phyloP scores from a whole-genome alignment of 2,888 invertebrate species.

The Drosophila fungiperda region DNA sequence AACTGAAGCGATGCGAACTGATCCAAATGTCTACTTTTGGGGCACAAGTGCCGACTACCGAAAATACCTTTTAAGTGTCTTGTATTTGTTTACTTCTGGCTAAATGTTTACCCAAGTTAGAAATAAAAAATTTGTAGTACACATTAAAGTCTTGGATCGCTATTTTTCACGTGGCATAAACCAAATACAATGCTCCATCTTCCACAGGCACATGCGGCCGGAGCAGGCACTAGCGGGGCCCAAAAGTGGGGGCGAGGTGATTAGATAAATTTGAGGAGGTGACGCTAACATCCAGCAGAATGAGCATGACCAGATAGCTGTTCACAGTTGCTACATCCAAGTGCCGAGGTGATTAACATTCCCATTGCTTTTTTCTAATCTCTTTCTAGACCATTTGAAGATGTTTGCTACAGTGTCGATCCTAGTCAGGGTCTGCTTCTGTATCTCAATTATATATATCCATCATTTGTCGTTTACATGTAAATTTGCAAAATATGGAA shows the following conservation, averaged over 20 bases:
- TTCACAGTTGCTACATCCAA: conserved; percentile 35
- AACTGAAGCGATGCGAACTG: conserved; percentile 23
- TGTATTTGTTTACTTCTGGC: conserved; percentile 76
- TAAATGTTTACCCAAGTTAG: conserved; percentile 75
- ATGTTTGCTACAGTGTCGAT: background rate
- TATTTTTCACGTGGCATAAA: conserved; percentile 73
- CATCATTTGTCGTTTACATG: background rate
- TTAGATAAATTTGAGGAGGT: conserved; percentile 64
- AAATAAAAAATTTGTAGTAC: conserved; percentile 73
- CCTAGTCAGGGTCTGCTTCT: background rate
- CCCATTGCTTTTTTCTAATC: conserved; percentile 1
- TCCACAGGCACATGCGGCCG: conserved; percentile 25
- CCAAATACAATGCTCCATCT: conserved; percentile 57
- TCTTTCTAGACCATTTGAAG: background rate
- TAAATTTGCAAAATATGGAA: background rate
- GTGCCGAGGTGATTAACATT: conserved; percentile 12
- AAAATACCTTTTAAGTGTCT: conserved; percentile 77
- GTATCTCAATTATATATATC: background rate
- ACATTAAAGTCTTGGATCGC: conserved; percentile 72
- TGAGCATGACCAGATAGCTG: conserved; percentile 60
- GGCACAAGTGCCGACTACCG: conserved; percentile 70
- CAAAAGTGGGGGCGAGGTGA: conserved; percentile 39
- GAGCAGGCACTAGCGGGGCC: background rate
- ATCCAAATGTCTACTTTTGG: conserved; percentile 69
- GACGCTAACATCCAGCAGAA: conserved; percentile 52